Percentiles rank a stretch among this genome's conserved stretches.
Evolutionary conservation across 2,113 vertebrate species (phyloP).

Genomic region (Rhinichthys klamathensis): DNA sequence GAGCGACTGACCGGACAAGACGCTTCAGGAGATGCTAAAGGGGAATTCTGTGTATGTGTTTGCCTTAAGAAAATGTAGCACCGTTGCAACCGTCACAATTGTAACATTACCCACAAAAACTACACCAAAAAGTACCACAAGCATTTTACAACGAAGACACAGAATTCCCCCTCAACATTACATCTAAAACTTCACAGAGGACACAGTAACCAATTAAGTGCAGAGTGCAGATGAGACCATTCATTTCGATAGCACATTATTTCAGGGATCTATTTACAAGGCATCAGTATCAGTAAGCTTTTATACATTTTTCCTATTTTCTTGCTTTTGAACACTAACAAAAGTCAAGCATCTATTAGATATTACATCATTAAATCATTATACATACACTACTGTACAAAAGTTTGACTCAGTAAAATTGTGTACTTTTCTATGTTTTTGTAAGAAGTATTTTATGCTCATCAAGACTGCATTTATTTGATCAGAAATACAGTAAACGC

Average conservation of each 20-base stretch:
- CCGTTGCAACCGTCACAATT: not conserved
- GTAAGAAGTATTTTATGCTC: not conserved
- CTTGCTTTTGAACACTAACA: not conserved
- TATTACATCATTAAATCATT: not conserved
- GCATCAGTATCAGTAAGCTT: not conserved
- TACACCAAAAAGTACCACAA: not conserved
- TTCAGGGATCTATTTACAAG: slow-evolving; percentile 37
- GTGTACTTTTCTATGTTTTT: too few relatives aligned
- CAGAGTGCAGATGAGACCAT: slow-evolving; percentile 43
- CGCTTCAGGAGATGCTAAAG: slow-evolving; percentile 48
- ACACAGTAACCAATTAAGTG: slow-evolving; percentile 49
- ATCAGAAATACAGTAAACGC: not conserved
- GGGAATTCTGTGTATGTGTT: slow-evolving; percentile 64
- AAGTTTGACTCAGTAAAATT: not conserved
- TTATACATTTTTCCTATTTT: not conserved
- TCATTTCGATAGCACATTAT: not conserved
- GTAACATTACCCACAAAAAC: not conserved
- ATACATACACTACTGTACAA: not conserved
- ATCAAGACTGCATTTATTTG: not conserved
- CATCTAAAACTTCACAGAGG: slow-evolving; percentile 9
- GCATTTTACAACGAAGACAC: slow-evolving; percentile 53
- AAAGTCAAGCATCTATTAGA: slow-evolving; percentile 19
- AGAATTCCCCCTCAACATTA: slow-evolving; percentile 65
- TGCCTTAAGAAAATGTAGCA: not conserved
- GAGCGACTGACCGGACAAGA: slow-evolving; percentile 57